Conservation (phyloP, 2,113 vertebrate species). For the Hemichromis elongatus region DNA sequence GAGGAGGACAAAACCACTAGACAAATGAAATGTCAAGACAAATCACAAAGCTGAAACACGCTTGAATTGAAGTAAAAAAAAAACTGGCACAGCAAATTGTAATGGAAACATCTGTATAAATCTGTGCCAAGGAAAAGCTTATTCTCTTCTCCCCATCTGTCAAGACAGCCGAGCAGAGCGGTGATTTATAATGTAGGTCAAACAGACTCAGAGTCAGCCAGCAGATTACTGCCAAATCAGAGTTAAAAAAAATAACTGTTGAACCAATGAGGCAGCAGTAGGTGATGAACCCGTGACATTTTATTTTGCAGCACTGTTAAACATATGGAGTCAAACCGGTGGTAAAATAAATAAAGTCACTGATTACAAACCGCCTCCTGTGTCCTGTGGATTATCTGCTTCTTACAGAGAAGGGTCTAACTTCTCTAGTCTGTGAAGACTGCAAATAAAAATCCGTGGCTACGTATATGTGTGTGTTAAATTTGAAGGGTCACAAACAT, state of each 20-base stretch:
- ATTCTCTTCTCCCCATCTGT: constrained; percentile 40
- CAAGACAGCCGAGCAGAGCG: neutral
- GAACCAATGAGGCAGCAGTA: neutral
- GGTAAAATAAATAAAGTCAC: neutral
- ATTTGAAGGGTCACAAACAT: neutral
- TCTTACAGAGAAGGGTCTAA: neutral
- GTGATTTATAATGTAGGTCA: constrained; percentile 44
- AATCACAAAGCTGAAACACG: neutral
- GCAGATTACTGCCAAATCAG: constrained; percentile 17
- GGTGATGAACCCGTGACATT: neutral
- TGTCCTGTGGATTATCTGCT: neutral
- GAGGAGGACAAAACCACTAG: neutral
- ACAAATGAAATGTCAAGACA: neutral
- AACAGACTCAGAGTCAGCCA: neutral
- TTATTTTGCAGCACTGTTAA: neutral
- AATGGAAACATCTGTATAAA: constrained; percentile 19
- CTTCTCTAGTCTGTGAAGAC: neutral
- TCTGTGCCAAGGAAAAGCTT: constrained; percentile 41
- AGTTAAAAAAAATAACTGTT: neutral
- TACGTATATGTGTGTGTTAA: neutral
- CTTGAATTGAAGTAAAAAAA: neutral
- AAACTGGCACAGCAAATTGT: neutral
- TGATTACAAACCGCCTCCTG: neutral
- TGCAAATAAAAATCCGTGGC: neutral
- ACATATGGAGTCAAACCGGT: neutral